A percentile compares a stretch with the other conserved stretches of the same genome.
Conservation (phyloP, 2,113 vertebrate genomes). For the Maccullochella peelii region DNA sequence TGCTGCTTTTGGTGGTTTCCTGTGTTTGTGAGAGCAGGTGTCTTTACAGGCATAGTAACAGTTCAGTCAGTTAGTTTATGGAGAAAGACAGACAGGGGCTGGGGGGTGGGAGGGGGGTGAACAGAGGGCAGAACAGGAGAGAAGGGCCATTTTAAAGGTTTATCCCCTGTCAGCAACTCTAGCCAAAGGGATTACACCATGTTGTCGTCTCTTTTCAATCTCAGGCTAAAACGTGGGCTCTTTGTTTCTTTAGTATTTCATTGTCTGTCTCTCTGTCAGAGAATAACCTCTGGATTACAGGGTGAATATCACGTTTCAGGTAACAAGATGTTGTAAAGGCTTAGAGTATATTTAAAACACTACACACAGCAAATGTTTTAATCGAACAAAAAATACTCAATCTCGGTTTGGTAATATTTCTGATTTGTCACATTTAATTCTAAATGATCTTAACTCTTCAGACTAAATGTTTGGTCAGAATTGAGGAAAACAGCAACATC, state of each 20-base stretch:
- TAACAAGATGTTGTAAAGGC: constrained; percentile 35
- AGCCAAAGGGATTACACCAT: constrained; percentile 83
- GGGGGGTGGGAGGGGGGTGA: background rate
- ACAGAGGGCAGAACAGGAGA: constrained; percentile 58
- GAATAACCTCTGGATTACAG: constrained; percentile 62
- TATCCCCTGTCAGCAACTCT: constrained; percentile 87
- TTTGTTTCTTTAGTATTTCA: constrained; percentile 77
- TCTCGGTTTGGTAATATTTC: background rate
- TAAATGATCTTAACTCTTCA: background rate
- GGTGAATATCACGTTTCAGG: constrained; percentile 62
- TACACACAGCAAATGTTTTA: background rate
- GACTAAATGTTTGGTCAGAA: background rate
- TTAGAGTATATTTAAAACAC: background rate
- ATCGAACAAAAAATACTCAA: background rate
- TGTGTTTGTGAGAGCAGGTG: constrained; percentile 57
- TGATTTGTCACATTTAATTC: background rate
- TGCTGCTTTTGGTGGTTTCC: constrained; percentile 46
- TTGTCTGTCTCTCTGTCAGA: constrained; percentile 64
- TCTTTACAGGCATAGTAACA: constrained; percentile 59
- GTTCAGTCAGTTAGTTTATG: constrained; percentile 30
- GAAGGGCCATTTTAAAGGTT: constrained; percentile 79
- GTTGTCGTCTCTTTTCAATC: constrained; percentile 83
- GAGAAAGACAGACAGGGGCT: constrained; percentile 63
- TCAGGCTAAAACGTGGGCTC: constrained; percentile 76
- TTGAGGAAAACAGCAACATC: background rate